Base-by-base conservation (phyloP, 2,888 invertebrate genomes). In the Boloria euphrosyne region DNA sequence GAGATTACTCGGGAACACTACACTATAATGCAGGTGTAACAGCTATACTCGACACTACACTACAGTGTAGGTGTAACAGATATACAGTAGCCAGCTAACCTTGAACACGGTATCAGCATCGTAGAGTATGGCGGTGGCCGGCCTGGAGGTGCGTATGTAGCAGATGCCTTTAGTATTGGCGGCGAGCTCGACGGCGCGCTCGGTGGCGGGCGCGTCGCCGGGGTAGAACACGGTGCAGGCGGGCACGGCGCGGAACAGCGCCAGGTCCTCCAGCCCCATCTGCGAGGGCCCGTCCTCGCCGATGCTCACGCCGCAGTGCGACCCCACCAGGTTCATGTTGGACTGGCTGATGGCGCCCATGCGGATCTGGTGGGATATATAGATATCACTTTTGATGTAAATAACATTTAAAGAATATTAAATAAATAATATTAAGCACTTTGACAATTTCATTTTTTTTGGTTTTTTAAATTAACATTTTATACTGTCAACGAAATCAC, bases 301-400 rank as follows among this genome's bases (percentile, higher is more conserved):
- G 89, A 99, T 99, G 80, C 98, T 98, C 22, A 99, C 96, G 52
- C 99, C 99, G 87, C 98, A 98, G 91, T 99, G 99, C 0, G 99
- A 99, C 0, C 99, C 99, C 68, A 93, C 97, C 86, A 98, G 97
- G 91, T 99, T 99, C 18, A 98, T 96, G 88, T 99, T 99, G 27
- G 98, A 97, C 93, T 98, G 98, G 47, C 99, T 99, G 84, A 99
- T 98, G 59, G 99, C 99, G 18, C 98, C 99, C 99, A 99, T 99
- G 71, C 99, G 96, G 83, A 99, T 97, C 95, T 96, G 79, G 1
- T 74, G 4, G 60, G 2, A 27, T 4, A 7, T n/a, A 59, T 10
- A 44, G 6, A n/a, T 22, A 13, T 16, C 31, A 27, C 0, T 51
- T 51, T 51, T 18, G 4, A 13, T 5, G 10, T 10, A 18, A 51